These are phyloP conservation scores for Pheosia tremula DNA, from an alignment of 2,888 invertebrate species.

Conservation along the genomic window DNA sequence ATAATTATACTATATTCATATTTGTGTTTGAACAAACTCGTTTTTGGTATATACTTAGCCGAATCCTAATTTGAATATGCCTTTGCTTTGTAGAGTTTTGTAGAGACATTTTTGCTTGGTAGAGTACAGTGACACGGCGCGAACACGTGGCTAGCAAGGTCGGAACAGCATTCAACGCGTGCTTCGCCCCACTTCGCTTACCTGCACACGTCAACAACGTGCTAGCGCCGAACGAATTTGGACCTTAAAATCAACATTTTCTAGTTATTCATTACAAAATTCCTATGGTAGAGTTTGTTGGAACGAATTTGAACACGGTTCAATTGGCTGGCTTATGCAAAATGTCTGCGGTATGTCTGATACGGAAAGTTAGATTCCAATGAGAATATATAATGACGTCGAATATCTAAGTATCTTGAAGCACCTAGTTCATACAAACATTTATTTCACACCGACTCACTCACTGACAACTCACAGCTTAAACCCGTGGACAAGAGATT, in stretches of 20 bases:
- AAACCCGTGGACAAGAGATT: no score
- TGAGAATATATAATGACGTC: not conserved
- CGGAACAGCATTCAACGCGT: slow-evolving; percentile 44
- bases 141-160: slow-evolving; percentile 69
- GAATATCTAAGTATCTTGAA: no score
- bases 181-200: slow-evolving; percentile 35
- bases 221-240: slow-evolving; percentile 15
- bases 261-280: not conserved
- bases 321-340: slow-evolving; percentile 46
- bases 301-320: slow-evolving; percentile 9
- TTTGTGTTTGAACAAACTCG: not conserved
- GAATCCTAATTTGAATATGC: not conserved
- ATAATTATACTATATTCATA: no score
- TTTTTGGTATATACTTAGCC: not conserved
- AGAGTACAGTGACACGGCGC: slow-evolving; percentile 46
- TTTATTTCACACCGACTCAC: no score
- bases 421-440: no score
- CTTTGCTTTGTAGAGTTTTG: not conserved
- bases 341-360: slow-evolving; percentile 45
- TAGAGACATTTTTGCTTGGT: slow-evolving; percentile 7
- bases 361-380: slow-evolving; percentile 4
- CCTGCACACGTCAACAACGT: slow-evolving; percentile 16
- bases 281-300: not conserved
- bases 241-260: slow-evolving; percentile 6
- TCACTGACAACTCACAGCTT: no score